Evolutionary conservation across 2,888 invertebrate genomes (phyloP).

Genomic region (Rhagonycha fulva): DNA sequence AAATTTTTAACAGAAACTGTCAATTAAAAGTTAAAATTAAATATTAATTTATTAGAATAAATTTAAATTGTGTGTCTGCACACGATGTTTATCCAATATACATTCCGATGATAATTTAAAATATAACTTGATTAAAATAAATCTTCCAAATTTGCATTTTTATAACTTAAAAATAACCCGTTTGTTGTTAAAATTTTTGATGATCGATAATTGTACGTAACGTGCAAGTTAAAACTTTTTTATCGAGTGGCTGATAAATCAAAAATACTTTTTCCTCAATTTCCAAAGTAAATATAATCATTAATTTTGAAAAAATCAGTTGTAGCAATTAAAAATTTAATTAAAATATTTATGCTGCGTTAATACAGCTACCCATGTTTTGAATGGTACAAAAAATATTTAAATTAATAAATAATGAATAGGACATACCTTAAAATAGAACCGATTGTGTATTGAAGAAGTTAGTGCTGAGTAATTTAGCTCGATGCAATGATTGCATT

Average conservation of each 20-base stretch:
- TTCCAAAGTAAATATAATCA: neutral
- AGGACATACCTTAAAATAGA: neutral
- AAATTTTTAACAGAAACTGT: neutral
- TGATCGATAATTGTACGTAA: neutral
- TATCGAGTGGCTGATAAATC: neutral
- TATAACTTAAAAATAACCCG: neutral
- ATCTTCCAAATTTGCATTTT: neutral
- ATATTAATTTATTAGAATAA: neutral
- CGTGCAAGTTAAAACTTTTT: neutral
- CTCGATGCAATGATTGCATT: neutral
- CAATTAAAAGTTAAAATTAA: neutral
- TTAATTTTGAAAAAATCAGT: neutral
- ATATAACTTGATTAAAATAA: neutral
- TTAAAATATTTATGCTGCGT: neutral
- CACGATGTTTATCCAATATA: neutral
- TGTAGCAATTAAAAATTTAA: neutral
- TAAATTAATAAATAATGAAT: neutral
- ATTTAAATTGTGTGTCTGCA: neutral
- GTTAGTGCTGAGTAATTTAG: neutral
- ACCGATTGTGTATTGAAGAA: neutral
- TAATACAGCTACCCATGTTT: neutral
- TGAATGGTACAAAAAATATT: neutral
- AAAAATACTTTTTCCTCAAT: neutral
- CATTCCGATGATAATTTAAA: neutral
- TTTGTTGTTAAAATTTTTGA: neutral